Evolutionary conservation across 1,140 invertebrate genomes (phyloP).

Genomic region (Ceratina japonica): DNA sequence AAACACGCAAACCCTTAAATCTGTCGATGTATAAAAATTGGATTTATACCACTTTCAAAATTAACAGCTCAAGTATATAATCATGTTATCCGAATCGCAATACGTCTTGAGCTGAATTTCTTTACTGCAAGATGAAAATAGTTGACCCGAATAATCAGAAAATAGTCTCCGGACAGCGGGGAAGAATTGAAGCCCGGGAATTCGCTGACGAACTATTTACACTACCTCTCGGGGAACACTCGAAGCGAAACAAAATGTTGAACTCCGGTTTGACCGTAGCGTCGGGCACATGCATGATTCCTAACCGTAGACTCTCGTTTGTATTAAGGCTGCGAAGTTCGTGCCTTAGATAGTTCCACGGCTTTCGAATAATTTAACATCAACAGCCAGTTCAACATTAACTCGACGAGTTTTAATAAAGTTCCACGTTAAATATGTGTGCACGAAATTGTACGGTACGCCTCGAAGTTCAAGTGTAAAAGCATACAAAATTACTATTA

Average conservation of each 20-base stretch:
- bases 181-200: background rate
- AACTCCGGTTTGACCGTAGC: background rate
- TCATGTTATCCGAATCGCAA: no score
- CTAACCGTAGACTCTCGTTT: background rate
- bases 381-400: constrained; percentile 15
- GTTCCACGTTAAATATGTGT: background rate
- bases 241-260: background rate
- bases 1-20: no score
- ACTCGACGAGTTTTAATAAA: constrained; percentile 15
- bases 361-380: background rate
- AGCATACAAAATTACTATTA: constrained; percentile 1
- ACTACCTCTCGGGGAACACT: background rate
- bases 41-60: no score
- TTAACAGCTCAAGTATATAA: no score
- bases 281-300: background rate
- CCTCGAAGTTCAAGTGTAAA: background rate
- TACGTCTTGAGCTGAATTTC: no score
- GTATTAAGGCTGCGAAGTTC: background rate
- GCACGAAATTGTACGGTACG: background rate
- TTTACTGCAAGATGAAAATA: no score
- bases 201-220: background rate
- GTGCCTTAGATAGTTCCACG: background rate
- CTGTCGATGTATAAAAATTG: no score
- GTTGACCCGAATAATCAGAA: no score
- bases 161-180: no score